These are phyloP conservation scores for Novumbra hubbsi DNA, from an alignment of 2,797 vertebrate genomes.

Conservation along the genomic window DNA sequence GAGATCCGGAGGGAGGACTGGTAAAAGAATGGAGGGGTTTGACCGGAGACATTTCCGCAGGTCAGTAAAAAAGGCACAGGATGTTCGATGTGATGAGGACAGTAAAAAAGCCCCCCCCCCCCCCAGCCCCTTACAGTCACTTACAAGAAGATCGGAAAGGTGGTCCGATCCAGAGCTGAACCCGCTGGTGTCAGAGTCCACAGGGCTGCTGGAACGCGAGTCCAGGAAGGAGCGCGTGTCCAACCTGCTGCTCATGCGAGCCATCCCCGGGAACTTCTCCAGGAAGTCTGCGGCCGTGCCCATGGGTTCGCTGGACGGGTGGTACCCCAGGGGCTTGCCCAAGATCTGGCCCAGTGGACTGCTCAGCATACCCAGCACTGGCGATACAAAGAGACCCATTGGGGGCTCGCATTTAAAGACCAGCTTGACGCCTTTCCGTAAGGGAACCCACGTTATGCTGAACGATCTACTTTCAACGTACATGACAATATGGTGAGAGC, in stretches of 20 bases:
- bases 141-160: constrained; percentile 89
- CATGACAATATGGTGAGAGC: not conserved
- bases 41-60: not conserved
- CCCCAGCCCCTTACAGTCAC: constrained; percentile 32
- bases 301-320: constrained; percentile 82
- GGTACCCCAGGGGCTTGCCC: constrained; percentile 80
- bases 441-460: not conserved
- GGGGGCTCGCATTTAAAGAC: too few relatives aligned
- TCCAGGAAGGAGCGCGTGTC: constrained; percentile 89
- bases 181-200: constrained; percentile 96
- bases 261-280: constrained; percentile 86
- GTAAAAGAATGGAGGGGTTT: constrained; percentile 1
- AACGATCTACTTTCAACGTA: not conserved
- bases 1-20: constrained; percentile 95
- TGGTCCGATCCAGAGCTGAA: constrained; percentile 98
- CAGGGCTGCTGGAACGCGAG: constrained; percentile 95
- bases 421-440: too few relatives aligned
- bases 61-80: not conserved
- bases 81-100: not conserved
- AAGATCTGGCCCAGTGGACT: constrained; percentile 83
- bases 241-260: constrained; percentile 81
- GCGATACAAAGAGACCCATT: constrained; percentile 15
- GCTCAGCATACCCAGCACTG: constrained; percentile 88
- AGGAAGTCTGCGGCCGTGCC: constrained; percentile 86
- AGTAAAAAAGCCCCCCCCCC: not conserved